Percentiles rank a stretch among this genome's conserved stretches.
phyloP scores from a whole-genome alignment of 2,113 vertebrate species.

The Calonectris borealis region DNA sequence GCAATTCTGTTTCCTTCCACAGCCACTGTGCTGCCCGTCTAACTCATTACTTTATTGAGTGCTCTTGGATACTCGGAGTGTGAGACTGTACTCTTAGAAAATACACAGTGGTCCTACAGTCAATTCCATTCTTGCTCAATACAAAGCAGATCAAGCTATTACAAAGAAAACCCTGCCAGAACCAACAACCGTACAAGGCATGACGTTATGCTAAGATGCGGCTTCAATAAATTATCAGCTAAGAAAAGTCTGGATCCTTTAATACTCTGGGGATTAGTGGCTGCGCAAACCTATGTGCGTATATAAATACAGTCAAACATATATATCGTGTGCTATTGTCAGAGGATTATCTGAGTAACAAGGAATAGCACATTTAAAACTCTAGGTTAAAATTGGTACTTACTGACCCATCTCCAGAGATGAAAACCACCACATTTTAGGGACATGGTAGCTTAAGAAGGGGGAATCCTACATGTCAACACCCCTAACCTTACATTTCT shows the following conservation, averaged over 20 bases:
- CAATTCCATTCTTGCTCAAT: slow-evolving; percentile 9
- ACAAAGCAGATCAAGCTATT: slow-evolving; percentile 18
- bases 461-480: neutral
- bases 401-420: neutral
- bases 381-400: neutral
- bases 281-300: neutral
- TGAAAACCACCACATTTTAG: neutral
- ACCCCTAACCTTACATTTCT: neutral
- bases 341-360: neutral
- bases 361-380: neutral
- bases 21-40: neutral
- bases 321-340: fast-evolving
- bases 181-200: slow-evolving; percentile 21
- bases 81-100: neutral
- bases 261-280: neutral
- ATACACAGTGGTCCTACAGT: neutral
- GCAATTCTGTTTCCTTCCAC: neutral
- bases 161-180: slow-evolving; percentile 16
- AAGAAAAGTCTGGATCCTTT: neutral
- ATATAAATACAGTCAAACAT: neutral
- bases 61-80: neutral
- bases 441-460: fast-evolving
- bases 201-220: neutral
- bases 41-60: slow-evolving; percentile 39
- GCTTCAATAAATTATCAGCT: slow-evolving; percentile 47